Conservation (phyloP, 1,140 invertebrate species). For the Cydia amplana region DNA sequence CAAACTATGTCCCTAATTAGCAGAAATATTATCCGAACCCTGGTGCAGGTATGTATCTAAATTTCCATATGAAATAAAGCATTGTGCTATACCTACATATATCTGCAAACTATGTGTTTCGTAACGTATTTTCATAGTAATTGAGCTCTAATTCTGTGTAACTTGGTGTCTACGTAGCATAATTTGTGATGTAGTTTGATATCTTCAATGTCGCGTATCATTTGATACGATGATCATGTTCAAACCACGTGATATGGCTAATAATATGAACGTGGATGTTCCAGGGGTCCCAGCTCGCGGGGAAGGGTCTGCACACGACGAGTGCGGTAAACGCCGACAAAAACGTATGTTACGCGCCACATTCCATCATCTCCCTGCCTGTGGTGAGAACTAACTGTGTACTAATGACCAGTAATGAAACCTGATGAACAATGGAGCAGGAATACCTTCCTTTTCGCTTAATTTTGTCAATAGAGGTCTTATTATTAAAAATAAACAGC, state of each 20-base stretch:
- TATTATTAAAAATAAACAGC: too few species aligned
- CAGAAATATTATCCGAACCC: conserved; percentile 64
- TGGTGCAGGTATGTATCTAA: conserved; percentile 58
- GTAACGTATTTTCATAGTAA: conserved; percentile 49
- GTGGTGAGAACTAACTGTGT: conserved; percentile 72
- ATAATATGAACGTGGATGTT: conserved; percentile 38
- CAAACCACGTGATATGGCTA: conserved; percentile 35
- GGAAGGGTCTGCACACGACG: conserved; percentile 70
- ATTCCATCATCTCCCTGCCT: conserved; percentile 56
- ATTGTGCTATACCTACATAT: conserved; percentile 28
- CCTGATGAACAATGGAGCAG: conserved; percentile 43
- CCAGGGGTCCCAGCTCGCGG: conserved; percentile 69
- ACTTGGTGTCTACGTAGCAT: neutral
- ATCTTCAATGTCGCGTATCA: conserved; percentile 7
- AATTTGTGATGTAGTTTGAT: conserved; percentile 10
- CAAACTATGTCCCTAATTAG: conserved; percentile 62
- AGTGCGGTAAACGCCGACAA: conserved; percentile 67
- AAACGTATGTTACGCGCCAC: conserved; percentile 73
- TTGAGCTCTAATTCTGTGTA: neutral
- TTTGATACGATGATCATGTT: neutral
- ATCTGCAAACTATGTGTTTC: conserved; percentile 53
- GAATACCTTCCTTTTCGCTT: conserved; percentile 22
- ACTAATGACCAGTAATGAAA: conserved; percentile 59
- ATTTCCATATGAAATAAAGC: neutral
- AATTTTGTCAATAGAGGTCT: neutral